A percentile compares a stretch with the other conserved stretches of the same genome.
Evolutionary conservation across 1,140 invertebrate genomes (phyloP).

Genomic region (Leptinotarsa lineolata): DNA sequence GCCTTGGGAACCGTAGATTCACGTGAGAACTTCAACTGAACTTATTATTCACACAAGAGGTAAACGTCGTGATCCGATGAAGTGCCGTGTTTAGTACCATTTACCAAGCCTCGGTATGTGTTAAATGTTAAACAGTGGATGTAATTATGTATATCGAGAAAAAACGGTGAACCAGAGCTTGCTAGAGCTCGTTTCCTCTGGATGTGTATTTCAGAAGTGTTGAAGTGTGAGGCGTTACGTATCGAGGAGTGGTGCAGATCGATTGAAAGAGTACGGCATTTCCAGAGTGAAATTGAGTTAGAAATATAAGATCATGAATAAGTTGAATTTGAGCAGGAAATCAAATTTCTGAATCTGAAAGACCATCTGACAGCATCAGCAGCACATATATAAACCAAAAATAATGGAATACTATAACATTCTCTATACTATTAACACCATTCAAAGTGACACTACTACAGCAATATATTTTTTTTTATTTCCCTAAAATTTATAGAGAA

Average conservation of each 20-base stretch:
- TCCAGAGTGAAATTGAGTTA: no score
- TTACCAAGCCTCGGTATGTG: not conserved
- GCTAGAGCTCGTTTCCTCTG: not conserved
- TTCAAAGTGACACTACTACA: no score
- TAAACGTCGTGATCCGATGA: not conserved
- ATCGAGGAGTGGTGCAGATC: not conserved
- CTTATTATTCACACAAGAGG: not conserved
- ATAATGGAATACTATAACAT: no score
- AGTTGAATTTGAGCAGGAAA: no score
- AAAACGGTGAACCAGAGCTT: not conserved
- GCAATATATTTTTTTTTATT: no score
- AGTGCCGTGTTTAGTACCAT: slow-evolving; percentile 2
- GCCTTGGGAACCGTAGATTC: slow-evolving; percentile 19
- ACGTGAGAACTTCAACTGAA: slow-evolving; percentile 11
- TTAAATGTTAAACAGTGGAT: not conserved
- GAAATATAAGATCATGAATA: no score
- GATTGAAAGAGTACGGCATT: no score
- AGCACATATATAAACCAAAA: no score
- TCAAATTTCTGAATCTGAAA: no score
- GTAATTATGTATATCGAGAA: not conserved
- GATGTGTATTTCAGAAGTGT: not conserved
- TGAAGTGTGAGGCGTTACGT: not conserved
- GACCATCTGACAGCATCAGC: no score
- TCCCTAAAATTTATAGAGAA: no score
- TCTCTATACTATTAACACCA: no score